Evolutionary conservation across 2,797 vertebrate species (phyloP), one percentile per base, ranked within the genome.

Genomic region (Chloroceryle amazona): DNA sequence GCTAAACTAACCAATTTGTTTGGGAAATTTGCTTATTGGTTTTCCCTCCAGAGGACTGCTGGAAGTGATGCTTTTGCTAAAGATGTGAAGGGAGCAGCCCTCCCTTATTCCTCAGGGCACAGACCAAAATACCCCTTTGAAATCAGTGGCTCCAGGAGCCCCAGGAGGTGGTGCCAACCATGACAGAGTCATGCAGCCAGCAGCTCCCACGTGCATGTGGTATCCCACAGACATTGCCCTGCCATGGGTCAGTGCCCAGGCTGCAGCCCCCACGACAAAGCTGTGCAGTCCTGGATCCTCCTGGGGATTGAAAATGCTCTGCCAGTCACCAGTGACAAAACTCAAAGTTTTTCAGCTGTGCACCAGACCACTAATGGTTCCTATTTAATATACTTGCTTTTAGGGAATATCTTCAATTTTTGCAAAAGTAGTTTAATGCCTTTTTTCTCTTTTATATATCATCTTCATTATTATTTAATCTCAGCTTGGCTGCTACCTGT

Each of bases 141-240:
- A 85, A 62, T 29, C 41, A 41, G 52, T 26, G 31, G 26, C 17
- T 3, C 7, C 2, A 18, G 58, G 13, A 26, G 23, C 20, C 49
- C 1, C 0, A 10, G 33, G 62, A 60, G 28, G 18, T 39, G 67
- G 39, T 33, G 42, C 22, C 19, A 2, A 57, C 14, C 1, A 0
- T 39, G 42, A 22, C 55, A 46, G 33, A 7, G 18, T 60, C 46
- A 54, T 1, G 0, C 3, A 31, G 52, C 25, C 8, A 2, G 44
- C 44, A 84, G 55, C 17, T 68, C 54, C 67, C 1, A 1, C 8
- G 15, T n/a, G 31, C 3, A 0, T 0, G 4, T 25, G 25, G 18
- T 37, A 62, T 22, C 54, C 41, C 3, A 1, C 35, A 62, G 62
- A n/a, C 16, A 31, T 49, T 54, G 70, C 12, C 47, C 61, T 5